Conservation (phyloP, 2,888 invertebrate genomes). For the Andrena camellia region DNA sequence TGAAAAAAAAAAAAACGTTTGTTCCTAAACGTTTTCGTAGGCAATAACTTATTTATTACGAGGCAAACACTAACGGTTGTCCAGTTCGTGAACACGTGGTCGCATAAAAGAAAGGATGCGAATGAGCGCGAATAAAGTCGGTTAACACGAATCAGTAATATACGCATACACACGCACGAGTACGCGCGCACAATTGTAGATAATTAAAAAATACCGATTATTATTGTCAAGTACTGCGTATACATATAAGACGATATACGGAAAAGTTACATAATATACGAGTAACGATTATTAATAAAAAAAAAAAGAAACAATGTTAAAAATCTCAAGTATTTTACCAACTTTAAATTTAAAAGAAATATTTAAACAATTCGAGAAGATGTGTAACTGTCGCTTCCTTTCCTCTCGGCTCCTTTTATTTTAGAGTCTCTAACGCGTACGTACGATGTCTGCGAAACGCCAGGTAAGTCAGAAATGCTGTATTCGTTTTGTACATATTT, state of each 20-base stretch:
- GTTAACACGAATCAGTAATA: slow-evolving; percentile 48
- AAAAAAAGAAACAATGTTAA: slow-evolving; percentile 77
- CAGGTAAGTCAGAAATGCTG: too few species aligned
- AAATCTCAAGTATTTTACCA: slow-evolving; percentile 31
- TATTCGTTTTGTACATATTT: too few species aligned
- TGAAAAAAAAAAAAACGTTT: slow-evolving; percentile 18
- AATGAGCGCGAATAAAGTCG: slow-evolving; percentile 45
- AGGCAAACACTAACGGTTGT: slow-evolving; percentile 30
- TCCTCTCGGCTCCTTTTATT: neutral
- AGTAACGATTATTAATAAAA: slow-evolving; percentile 83
- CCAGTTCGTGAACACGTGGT: slow-evolving; percentile 9
- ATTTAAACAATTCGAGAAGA: neutral
- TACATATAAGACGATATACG: slow-evolving; percentile 69
- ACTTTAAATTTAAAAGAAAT: neutral
- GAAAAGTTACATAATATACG: slow-evolving; percentile 80
- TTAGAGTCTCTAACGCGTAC: neutral
- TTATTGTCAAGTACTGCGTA: slow-evolving; percentile 82
- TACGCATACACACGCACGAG: slow-evolving; percentile 68
- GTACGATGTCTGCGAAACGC: too few species aligned
- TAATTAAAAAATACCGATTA: slow-evolving; percentile 82
- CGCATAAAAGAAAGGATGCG: slow-evolving; percentile 16
- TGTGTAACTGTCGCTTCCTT: neutral
- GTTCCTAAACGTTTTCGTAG: slow-evolving; percentile 80
- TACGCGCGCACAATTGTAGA: slow-evolving; percentile 82
- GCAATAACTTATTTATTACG: slow-evolving; percentile 82